Conservation (phyloP, 2,113 vertebrate genomes). For the Sigmodon hispidus region DNA sequence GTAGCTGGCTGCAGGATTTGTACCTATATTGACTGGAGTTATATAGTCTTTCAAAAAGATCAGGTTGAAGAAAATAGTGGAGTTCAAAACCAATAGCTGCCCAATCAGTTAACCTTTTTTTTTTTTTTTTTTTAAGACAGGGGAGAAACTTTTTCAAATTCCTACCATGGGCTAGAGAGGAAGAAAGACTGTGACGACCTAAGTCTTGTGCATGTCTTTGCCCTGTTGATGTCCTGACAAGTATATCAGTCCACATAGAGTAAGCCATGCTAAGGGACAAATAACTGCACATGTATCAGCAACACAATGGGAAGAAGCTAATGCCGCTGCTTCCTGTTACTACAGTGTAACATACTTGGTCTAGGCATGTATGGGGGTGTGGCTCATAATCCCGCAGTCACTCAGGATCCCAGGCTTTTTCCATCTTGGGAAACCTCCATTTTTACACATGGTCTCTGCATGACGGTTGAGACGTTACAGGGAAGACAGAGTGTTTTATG, state of each 20-base stretch:
- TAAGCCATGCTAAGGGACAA: background rate
- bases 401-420: background rate
- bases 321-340: background rate
- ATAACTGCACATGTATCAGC: background rate
- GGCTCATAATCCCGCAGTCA: background rate
- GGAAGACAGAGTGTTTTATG: background rate
- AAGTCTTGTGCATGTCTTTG: background rate
- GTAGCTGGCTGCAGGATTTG: background rate
- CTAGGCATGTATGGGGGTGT: background rate
- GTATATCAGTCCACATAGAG: background rate
- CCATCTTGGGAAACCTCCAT: background rate
- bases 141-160: background rate
- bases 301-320: background rate
- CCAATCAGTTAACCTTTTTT: background rate
- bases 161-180: background rate
- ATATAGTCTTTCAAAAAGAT: background rate
- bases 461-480: background rate
- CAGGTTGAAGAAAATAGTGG: background rate
- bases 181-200: background rate
- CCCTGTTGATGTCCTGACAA: fast-evolving
- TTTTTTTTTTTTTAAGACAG: constrained; percentile 21
- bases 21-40: background rate
- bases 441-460: background rate
- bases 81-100: background rate
- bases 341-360: background rate